Evolutionary conservation across 2,113 vertebrate species (phyloP).

Genomic region (Prietella phreatophila): DNA sequence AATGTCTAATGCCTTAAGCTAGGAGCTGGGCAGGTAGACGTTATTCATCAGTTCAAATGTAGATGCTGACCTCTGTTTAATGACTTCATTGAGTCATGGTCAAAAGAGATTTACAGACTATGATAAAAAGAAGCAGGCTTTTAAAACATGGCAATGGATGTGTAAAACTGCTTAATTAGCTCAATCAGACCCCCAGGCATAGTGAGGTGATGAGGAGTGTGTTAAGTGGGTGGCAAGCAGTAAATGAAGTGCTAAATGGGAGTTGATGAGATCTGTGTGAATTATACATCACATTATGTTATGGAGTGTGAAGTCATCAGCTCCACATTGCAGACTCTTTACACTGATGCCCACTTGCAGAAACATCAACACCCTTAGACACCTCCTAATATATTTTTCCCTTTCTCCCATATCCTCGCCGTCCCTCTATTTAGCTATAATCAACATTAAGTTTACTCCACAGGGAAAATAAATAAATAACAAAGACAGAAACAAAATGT

Average conservation of each 20-base stretch:
- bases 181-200: constrained; percentile 19
- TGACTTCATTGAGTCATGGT: neutral
- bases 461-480: neutral
- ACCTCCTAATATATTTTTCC: neutral
- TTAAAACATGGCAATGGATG: constrained; percentile 8
- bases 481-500: neutral
- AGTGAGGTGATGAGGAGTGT: constrained; percentile 24
- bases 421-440: neutral
- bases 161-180: constrained; percentile 25
- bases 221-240: constrained; percentile 34
- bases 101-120: constrained; percentile 4
- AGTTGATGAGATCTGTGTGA: constrained; percentile 39
- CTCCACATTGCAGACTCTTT: constrained; percentile 13
- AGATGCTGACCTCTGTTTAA: constrained; percentile 1
- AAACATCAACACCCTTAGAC: neutral
- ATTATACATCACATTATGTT: constrained; percentile 45
- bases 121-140: neutral
- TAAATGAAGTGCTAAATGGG: constrained; percentile 42
- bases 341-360: constrained; percentile 24
- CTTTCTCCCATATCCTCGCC: no score
- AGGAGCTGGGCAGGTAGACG: neutral
- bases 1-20: neutral
- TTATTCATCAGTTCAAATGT: constrained; percentile 25
- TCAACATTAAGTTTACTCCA: neutral
- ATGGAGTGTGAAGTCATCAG: constrained; percentile 28